Conservation (phyloP, 2,113 vertebrate genomes). For the Chitala chitala region DNA sequence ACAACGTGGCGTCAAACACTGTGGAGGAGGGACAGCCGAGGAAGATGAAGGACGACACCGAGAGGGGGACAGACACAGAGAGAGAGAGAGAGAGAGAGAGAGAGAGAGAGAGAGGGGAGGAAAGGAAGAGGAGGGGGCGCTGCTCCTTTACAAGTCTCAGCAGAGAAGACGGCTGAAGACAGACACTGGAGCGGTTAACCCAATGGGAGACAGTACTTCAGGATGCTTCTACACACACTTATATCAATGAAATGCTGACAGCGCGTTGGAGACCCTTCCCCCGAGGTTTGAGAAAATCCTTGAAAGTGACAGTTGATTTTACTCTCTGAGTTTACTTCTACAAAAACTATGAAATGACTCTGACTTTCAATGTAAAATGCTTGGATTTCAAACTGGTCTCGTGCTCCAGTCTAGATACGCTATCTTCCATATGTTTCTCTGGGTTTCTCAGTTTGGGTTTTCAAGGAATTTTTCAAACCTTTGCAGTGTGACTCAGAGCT, state of each 20-base stretch:
- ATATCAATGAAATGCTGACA: constrained; percentile 29
- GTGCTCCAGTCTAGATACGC: background rate
- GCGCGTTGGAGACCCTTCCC: constrained; percentile 24
- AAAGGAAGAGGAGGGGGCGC: background rate
- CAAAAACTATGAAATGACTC: background rate
- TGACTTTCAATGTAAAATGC: background rate
- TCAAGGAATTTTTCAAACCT: constrained; percentile 48
- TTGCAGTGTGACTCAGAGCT: constrained; percentile 32
- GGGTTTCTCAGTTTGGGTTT: background rate
- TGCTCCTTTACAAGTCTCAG: constrained; percentile 34
- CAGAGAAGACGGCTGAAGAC: constrained; percentile 34
- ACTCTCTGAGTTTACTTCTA: background rate
- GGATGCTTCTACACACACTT: background rate
- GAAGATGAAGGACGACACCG: background rate
- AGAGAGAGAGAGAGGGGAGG: background rate
- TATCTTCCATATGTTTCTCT: too few species aligned
- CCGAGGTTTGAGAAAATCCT: constrained; percentile 47
- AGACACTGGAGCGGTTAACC: constrained; percentile 13
- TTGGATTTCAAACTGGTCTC: background rate
- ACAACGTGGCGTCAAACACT: constrained; percentile 83
- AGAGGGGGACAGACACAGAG: constrained; percentile 35
- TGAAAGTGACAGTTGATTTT: constrained; percentile 35
- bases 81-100: constrained; percentile 31
- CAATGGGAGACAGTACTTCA: constrained; percentile 28
- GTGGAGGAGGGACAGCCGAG: constrained; percentile 7